Percentiles rank a stretch among this genome's conserved stretches.
phyloP scores from a whole-genome alignment of 2,888 invertebrate species.

The Agrochola lychnidis region DNA sequence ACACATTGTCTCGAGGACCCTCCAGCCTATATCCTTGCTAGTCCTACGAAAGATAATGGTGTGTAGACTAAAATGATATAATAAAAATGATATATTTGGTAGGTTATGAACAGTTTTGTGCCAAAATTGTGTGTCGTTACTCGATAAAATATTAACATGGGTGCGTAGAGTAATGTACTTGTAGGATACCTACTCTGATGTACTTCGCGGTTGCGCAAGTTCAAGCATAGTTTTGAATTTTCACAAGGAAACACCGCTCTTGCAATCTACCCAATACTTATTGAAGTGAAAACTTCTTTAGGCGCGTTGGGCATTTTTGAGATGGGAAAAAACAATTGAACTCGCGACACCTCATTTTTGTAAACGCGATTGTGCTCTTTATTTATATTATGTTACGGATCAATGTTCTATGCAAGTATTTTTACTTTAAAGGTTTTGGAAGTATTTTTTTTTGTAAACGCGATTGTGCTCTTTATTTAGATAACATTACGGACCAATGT shows the following conservation, averaged over 20 bases:
- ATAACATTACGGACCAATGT: no score
- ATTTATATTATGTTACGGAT: no score
- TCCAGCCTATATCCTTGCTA: conserved; percentile 37
- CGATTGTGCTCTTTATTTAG: no score
- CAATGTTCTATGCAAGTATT: no score
- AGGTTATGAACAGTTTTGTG: conserved; percentile 18
- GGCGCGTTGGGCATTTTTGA: no score
- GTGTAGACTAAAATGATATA: conserved; percentile 18
- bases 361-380: no score
- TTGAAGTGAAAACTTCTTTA: no score
- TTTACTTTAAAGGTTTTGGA: no score
- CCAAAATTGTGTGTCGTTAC: conserved; percentile 12
- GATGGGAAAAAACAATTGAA: no score
- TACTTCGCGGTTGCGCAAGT: not conserved
- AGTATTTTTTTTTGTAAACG: no score
- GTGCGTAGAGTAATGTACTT: not conserved
- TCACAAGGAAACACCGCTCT: not conserved
- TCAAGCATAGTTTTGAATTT: not conserved
- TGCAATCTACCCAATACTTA: no score
- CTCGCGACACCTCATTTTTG: no score
- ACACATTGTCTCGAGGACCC: conserved; percentile 60
- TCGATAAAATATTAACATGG: not conserved
- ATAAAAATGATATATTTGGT: conserved; percentile 42
- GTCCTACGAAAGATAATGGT: conserved; percentile 23
- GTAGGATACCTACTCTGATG: not conserved